These are phyloP conservation scores for Nylanderia fulva DNA, from an alignment of 1,140 invertebrate genomes.

Conservation along the genomic window DNA sequence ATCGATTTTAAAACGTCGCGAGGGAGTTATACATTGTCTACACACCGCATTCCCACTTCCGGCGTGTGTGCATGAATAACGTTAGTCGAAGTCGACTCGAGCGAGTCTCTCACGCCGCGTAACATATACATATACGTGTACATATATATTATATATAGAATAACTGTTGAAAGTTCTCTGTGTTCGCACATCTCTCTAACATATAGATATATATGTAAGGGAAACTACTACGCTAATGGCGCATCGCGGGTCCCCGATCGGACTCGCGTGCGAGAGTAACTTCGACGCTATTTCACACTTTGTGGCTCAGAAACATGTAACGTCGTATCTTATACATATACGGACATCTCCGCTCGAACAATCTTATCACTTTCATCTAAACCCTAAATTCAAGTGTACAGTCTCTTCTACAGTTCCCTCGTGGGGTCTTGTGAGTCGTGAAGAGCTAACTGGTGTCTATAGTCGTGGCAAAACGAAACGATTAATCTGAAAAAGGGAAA, in stretches of 20 bases:
- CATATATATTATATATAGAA: no score
- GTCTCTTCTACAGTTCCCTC: slow-evolving; percentile 14
- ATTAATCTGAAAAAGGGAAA: no score
- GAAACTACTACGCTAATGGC: slow-evolving; percentile 25
- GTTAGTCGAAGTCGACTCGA: neutral
- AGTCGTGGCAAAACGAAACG: slow-evolving; percentile 38
- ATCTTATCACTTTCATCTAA: slow-evolving; percentile 48
- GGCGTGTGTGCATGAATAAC: neutral
- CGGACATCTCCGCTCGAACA: slow-evolving; percentile 22
- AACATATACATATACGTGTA: neutral
- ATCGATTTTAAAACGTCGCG: slow-evolving; percentile 17
- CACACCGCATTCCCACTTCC: neutral
- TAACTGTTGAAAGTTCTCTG: slow-evolving; percentile 6
- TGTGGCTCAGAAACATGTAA: slow-evolving; percentile 22
- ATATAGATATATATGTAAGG: no score
- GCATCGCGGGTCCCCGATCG: neutral
- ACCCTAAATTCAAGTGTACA: slow-evolving; percentile 48
- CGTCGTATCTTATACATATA: slow-evolving; percentile 32
- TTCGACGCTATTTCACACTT: slow-evolving; percentile 49
- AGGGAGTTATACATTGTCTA: slow-evolving; percentile 6
- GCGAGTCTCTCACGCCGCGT: neutral
- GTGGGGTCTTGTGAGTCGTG: slow-evolving; percentile 39
- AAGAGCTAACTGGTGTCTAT: slow-evolving; percentile 20
- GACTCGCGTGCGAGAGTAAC: neutral
- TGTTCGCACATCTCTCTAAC: neutral